These are phyloP conservation scores for Melanotaenia boesemani DNA, from an alignment of 2,797 vertebrate species.

Conservation along the genomic window DNA sequence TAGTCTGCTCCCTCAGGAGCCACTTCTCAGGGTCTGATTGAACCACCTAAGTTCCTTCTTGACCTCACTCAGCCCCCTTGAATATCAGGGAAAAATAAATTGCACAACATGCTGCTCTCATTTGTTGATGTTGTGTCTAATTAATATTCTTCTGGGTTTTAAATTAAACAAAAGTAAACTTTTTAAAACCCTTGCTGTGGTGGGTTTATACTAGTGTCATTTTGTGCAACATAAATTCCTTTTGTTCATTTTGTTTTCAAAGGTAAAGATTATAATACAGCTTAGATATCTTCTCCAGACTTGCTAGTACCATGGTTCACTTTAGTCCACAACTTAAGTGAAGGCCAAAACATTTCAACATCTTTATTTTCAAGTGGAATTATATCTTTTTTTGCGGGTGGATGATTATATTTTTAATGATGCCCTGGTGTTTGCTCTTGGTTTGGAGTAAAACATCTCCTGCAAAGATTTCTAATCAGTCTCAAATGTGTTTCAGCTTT, in stretches of 20 bases:
- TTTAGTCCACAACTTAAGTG: too few species aligned
- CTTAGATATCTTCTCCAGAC: background rate
- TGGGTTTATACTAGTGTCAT: background rate
- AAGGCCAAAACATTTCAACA: too few species aligned
- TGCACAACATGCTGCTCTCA: background rate
- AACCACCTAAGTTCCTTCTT: conserved; percentile 32
- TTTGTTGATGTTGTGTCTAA: conserved; percentile 8
- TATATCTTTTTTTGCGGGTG: background rate
- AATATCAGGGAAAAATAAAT: conserved; percentile 22
- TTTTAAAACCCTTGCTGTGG: conserved; percentile 1
- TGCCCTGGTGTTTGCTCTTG: background rate
- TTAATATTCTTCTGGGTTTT: conserved; percentile 6
- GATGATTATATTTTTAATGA: background rate
- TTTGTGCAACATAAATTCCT: background rate
- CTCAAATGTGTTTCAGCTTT: background rate
- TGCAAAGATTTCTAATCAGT: too few species aligned
- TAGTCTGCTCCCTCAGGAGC: conserved; percentile 61
- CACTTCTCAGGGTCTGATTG: conserved; percentile 51
- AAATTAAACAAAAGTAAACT: conserved; percentile 11
- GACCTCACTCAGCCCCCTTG: conserved; percentile 31
- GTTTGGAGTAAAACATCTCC: too few species aligned
- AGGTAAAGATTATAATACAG: too few species aligned
- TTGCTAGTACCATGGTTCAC: background rate
- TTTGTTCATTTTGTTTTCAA: background rate
- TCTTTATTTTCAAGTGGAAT: background rate